Evolutionary conservation across 2,888 invertebrate genomes (phyloP).

Genomic region (Cheilosia soror): DNA sequence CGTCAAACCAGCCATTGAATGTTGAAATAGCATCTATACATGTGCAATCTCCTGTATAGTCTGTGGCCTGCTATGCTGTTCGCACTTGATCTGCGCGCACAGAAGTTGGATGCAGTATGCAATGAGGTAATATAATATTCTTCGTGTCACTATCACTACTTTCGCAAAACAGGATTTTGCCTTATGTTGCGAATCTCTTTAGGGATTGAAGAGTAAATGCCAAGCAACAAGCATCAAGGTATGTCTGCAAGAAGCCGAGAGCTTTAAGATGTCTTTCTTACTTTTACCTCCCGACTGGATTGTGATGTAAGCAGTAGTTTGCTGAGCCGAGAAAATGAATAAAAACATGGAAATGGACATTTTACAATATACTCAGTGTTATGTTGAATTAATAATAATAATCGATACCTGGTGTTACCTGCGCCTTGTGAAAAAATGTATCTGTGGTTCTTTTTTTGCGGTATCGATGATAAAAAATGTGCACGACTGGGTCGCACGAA

Average conservation of each 20-base stretch:
- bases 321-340: slow-evolving; percentile 5
- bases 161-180: neutral
- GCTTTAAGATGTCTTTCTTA: neutral
- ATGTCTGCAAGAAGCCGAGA: slow-evolving; percentile 17
- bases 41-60: neutral
- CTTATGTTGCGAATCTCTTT: too few species aligned
- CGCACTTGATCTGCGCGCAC: too few species aligned
- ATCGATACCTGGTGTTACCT: too few species aligned
- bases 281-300: slow-evolving; percentile 5
- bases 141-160: neutral
- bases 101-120: neutral
- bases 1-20: slow-evolving; percentile 16
- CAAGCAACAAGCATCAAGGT: slow-evolving; percentile 49
- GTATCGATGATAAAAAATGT: too few species aligned
- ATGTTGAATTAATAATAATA: too few species aligned
- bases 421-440: too few species aligned
- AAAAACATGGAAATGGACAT: too few species aligned
- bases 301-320: slow-evolving; percentile 31
- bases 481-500: too few species aligned
- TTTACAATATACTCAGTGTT: too few species aligned
- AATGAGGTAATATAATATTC: neutral
- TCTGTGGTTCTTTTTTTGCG: too few species aligned
- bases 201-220: slow-evolving; percentile 10
- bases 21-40: slow-evolving; percentile 3
- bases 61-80: neutral